Conservation (phyloP, 2,797 vertebrate species). For the Melopsittacus undulatus region DNA sequence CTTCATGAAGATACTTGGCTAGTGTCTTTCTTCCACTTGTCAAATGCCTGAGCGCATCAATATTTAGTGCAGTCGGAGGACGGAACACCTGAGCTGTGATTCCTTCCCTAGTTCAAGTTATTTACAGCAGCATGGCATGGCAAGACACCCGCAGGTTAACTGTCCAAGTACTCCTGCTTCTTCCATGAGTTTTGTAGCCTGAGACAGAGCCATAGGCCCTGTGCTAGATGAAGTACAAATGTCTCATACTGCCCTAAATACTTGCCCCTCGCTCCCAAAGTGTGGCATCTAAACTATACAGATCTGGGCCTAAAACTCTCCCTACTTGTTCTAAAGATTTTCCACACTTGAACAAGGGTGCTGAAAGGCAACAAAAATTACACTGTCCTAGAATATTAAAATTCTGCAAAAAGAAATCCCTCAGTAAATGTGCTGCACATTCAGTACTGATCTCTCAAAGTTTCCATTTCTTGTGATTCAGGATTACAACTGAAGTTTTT, state of each 20-base stretch:
- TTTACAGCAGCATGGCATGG: neutral
- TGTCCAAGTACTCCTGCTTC: neutral
- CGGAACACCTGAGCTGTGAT: neutral
- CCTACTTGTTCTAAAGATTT: neutral
- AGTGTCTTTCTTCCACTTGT: neutral
- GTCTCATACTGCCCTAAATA: neutral
- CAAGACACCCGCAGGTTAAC: neutral
- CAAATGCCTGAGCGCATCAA: neutral
- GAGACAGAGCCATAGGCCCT: neutral
- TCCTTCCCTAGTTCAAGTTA: neutral
- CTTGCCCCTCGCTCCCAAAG: rapidly evolving
- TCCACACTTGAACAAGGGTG: neutral
- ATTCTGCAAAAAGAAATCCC: neutral
- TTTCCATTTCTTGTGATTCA: neutral
- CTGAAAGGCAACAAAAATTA: neutral
- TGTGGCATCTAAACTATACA: neutral
- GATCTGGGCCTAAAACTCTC: neutral
- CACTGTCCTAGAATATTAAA: neutral
- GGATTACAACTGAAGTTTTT: neutral
- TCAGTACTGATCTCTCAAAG: neutral
- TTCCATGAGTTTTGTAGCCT: neutral
- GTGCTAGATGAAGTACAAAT: neutral
- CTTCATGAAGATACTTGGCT: rapidly evolving
- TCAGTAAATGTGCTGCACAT: neutral
- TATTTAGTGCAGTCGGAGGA: neutral